These are phyloP conservation scores for Thereva nobilitata DNA, from an alignment of 2,888 invertebrate species.

Conservation along the genomic window DNA sequence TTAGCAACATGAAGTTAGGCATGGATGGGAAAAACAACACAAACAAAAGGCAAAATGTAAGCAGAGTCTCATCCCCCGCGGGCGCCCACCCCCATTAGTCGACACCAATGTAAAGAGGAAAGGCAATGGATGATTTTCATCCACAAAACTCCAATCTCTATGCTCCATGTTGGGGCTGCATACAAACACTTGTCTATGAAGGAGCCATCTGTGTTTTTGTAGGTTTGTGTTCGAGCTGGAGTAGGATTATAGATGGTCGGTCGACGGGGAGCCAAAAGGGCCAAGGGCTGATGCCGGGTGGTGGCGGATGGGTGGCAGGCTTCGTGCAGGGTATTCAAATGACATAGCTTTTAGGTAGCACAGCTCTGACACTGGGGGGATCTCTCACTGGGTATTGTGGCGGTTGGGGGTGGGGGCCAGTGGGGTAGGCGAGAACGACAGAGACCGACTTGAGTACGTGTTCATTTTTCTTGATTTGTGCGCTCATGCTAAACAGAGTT, in stretches of 20 bases:
- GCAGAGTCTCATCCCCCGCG: constrained; percentile 17
- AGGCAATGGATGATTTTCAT: constrained; percentile 39
- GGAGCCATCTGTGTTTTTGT: constrained; percentile 18
- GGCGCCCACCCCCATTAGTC: constrained; percentile 5
- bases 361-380: constrained; percentile 9
- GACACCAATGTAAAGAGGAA: constrained; percentile 34
- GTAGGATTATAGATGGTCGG: neutral
- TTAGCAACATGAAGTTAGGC: constrained; percentile 37
- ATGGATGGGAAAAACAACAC: constrained; percentile 31
- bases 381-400: neutral
- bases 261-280: neutral
- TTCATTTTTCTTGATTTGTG: constrained; percentile 40
- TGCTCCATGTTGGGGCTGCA: constrained; percentile 32
- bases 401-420: neutral
- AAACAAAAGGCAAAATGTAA: constrained; percentile 30
- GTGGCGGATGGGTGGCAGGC: constrained; percentile 7
- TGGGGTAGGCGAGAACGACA: constrained; percentile 22
- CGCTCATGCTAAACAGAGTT: constrained; percentile 35
- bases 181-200: constrained; percentile 33
- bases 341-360: constrained; percentile 30
- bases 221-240: neutral
- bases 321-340: constrained; percentile 24
- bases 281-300: neutral
- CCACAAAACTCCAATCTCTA: constrained; percentile 40
- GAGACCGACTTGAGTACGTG: constrained; percentile 33